These are phyloP conservation scores for Artibeus jamaicensis DNA, from an alignment of 2,797 vertebrate species.

Conservation along the genomic window DNA sequence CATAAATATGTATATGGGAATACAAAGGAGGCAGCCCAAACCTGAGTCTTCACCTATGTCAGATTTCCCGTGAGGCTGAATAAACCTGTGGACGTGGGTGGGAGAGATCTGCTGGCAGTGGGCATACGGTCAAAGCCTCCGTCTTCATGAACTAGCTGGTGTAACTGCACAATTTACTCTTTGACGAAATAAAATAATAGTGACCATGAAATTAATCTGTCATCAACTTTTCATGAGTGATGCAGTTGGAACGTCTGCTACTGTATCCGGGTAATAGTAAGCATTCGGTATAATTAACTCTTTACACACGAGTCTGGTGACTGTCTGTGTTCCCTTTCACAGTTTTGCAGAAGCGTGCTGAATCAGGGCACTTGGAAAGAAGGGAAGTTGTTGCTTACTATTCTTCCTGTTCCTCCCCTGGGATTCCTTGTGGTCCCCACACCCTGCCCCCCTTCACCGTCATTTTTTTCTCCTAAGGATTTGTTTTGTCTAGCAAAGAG, in stretches of 20 bases:
- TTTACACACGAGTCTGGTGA: not conserved
- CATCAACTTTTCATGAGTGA: not conserved
- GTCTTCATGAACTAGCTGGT: not conserved
- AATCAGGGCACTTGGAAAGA: conserved; percentile 16
- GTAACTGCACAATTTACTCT: not conserved
- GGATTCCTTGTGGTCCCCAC: conserved; percentile 16
- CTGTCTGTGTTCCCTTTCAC: not conserved
- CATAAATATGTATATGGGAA: not conserved
- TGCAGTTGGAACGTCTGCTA: not conserved
- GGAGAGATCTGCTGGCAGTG: not conserved
- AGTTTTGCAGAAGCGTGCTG: not conserved
- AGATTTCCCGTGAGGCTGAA: not conserved
- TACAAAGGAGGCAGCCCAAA: not conserved
- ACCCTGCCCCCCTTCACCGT: not conserved
- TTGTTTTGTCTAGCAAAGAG: conserved; percentile 66
- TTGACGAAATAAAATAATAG: not conserved
- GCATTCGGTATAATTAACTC: not conserved
- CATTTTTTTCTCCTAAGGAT: not conserved
- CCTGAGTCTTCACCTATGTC: not conserved
- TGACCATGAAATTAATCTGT: not conserved
- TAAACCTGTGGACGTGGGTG: not conserved
- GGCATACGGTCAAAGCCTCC: not conserved
- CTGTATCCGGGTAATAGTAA: not conserved
- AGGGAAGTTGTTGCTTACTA: conserved; percentile 39
- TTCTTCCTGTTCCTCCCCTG: not conserved